These are phyloP conservation scores for Agapornis roseicollis DNA, from an alignment of 2,113 vertebrate species.

Conservation along the genomic window DNA sequence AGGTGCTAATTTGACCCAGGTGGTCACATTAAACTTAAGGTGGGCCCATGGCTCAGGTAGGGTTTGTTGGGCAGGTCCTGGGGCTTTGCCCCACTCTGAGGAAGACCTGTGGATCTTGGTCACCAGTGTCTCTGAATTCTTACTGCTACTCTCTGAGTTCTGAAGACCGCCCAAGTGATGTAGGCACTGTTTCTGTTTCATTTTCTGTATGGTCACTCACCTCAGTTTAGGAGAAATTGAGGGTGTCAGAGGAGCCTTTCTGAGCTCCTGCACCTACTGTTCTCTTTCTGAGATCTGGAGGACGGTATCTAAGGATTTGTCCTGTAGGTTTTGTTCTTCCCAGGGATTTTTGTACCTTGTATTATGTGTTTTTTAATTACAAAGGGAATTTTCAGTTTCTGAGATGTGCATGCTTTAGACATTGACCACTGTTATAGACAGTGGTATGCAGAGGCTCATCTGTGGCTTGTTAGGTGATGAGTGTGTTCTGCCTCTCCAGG, in stretches of 20 bases:
- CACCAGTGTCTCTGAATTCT: neutral
- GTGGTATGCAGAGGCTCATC: neutral
- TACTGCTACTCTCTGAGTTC: neutral
- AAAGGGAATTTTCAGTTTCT: neutral
- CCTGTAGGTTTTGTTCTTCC: neutral
- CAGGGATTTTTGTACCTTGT: neutral
- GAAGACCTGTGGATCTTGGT: accelerated
- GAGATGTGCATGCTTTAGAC: neutral
- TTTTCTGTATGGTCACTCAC: neutral
- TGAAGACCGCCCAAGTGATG: neutral
- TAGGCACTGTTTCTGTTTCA: accelerated
- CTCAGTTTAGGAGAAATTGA: neutral
- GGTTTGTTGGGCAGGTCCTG: no score
- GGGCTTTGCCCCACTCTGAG: neutral
- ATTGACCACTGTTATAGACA: no score
- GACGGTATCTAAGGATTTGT: neutral
- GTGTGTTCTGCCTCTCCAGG: accelerated
- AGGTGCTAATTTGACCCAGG: neutral
- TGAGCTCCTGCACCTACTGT: neutral
- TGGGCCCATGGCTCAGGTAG: accelerated
- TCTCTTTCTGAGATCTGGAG: neutral
- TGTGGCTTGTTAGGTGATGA: neutral
- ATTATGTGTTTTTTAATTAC: neutral
- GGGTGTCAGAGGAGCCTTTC: neutral
- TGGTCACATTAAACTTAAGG: neutral